phyloP scores from a whole-genome alignment of 2,113 vertebrate species.

The Erinaceus europaeus region DNA sequence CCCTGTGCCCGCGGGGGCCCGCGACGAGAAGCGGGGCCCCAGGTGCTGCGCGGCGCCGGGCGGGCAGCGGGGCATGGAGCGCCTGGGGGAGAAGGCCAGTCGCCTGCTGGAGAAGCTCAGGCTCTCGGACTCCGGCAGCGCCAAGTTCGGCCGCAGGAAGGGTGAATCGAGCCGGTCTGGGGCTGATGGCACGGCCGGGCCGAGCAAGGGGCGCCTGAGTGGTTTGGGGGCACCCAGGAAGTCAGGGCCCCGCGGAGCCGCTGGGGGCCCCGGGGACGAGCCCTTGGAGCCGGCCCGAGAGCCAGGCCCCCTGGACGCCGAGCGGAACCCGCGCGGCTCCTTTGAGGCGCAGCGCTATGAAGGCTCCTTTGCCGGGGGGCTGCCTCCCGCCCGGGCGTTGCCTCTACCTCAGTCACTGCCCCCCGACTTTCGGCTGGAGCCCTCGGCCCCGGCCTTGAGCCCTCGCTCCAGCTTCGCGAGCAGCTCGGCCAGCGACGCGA shows the following conservation, averaged over 20 bases:
- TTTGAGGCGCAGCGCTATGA: conserved; percentile 73
- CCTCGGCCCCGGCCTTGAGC: conserved; percentile 75
- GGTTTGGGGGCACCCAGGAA: conserved; percentile 76
- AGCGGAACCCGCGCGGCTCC: conserved; percentile 69
- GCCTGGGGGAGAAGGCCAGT: conserved; percentile 84
- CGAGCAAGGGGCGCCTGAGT: conserved; percentile 71
- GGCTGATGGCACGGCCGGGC: conserved; percentile 74
- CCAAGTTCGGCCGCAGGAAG: conserved; percentile 90
- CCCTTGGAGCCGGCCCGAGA: conserved; percentile 80
- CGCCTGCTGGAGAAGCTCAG: conserved; percentile 89
- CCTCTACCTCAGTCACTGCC: conserved; percentile 82
- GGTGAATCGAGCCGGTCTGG: conserved; percentile 81
- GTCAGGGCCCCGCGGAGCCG: conserved; percentile 61
- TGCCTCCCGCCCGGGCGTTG: conserved; percentile 84
- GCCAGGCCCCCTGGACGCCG: conserved; percentile 71
- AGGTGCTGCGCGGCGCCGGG: conserved; percentile 46
- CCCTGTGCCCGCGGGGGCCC: conserved; percentile 23
- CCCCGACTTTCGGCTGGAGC: conserved; percentile 76
- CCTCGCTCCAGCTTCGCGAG: conserved; percentile 89
- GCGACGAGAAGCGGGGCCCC: neutral
- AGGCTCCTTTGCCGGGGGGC: conserved; percentile 62
- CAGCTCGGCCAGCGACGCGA: conserved; percentile 88
- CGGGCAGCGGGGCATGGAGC: conserved; percentile 85
- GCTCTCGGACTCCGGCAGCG: conserved; percentile 88
- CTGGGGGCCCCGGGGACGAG: conserved; percentile 74